These are phyloP conservation scores for Drosophila elegans DNA, from an alignment of 1,140 invertebrate genomes.

Conservation along the genomic window DNA sequence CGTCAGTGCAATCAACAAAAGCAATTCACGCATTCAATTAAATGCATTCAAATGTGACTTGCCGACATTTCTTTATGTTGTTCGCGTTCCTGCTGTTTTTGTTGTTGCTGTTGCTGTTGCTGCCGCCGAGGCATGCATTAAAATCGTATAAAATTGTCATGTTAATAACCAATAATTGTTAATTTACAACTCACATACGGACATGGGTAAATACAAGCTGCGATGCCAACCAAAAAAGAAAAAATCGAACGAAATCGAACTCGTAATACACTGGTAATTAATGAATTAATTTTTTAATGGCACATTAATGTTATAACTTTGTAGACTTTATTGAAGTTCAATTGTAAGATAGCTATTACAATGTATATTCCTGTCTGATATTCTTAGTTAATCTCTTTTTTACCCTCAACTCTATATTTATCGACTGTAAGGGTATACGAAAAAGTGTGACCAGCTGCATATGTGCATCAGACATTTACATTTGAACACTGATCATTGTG, in stretches of 20 bases:
- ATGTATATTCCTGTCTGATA: background rate
- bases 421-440: conserved; percentile 7
- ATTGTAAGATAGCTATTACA: background rate
- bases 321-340: background rate
- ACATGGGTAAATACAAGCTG: conserved; percentile 27
- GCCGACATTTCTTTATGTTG: conserved; percentile 63
- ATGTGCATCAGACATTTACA: conserved; percentile 6
- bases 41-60: conserved; percentile 82
- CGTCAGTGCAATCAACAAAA: conserved; percentile 77
- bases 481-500: background rate
- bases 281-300: background rate
- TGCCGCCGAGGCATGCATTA: conserved; percentile 71
- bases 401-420: background rate
- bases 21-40: conserved; percentile 84
- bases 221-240: conserved; percentile 10
- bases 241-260: conserved; percentile 20
- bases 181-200: conserved; percentile 76
- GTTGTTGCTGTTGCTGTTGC: conserved; percentile 8
- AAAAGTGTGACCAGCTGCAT: conserved; percentile 15
- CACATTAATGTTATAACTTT: background rate
- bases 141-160: conserved; percentile 84
- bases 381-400: background rate
- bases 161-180: conserved; percentile 84
- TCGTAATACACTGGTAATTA: background rate
- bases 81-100: conserved; percentile 13